A percentile compares a stretch with the other conserved stretches of the same genome.
phyloP scores from a whole-genome alignment of 1,140 invertebrate genomes.

The Pygmarrhopalites habei region DNA sequence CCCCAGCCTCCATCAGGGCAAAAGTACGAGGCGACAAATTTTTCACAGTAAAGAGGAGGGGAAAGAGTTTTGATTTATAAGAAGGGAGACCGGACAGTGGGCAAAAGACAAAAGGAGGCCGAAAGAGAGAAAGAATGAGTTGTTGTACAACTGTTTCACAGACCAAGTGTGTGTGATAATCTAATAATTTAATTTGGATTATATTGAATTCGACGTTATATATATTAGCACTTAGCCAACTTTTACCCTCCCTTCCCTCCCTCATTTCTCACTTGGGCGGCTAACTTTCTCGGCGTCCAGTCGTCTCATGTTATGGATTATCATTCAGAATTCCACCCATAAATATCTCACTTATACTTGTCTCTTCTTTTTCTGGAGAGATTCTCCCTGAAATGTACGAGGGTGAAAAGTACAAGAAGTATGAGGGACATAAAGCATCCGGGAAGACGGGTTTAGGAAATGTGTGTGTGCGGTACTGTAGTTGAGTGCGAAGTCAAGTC shows the following conservation, averaged over 20 bases:
- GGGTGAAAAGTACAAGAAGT: no score
- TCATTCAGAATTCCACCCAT: no score
- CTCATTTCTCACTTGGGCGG: neutral
- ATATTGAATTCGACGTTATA: slow-evolving; percentile 39
- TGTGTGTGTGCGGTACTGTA: neutral
- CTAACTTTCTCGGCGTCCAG: no score
- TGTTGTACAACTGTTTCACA: slow-evolving; percentile 19
- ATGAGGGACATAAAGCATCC: slow-evolving; percentile 1
- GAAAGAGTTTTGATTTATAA: slow-evolving; percentile 1
- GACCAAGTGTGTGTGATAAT: slow-evolving; percentile 12
- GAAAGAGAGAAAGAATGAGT: slow-evolving; percentile 13
- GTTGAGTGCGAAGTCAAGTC: neutral
- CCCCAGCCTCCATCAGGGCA: neutral
- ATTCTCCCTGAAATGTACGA: neutral
- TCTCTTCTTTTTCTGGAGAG: neutral
- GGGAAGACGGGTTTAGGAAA: neutral
- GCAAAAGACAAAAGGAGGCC: no score
- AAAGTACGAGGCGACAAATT: neutral
- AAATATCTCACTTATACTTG: neutral
- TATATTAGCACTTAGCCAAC: slow-evolving; percentile 35
- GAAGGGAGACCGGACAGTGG: slow-evolving; percentile 8
- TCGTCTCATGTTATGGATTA: no score
- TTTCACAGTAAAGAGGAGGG: slow-evolving; percentile 2
- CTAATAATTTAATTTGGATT: slow-evolving; percentile 39
- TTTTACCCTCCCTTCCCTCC: slow-evolving; percentile 5